Evolutionary conservation across 2,113 vertebrate species (phyloP), one percentile per base, ranked within the genome.

Genomic region (Centropus bengalensis): DNA sequence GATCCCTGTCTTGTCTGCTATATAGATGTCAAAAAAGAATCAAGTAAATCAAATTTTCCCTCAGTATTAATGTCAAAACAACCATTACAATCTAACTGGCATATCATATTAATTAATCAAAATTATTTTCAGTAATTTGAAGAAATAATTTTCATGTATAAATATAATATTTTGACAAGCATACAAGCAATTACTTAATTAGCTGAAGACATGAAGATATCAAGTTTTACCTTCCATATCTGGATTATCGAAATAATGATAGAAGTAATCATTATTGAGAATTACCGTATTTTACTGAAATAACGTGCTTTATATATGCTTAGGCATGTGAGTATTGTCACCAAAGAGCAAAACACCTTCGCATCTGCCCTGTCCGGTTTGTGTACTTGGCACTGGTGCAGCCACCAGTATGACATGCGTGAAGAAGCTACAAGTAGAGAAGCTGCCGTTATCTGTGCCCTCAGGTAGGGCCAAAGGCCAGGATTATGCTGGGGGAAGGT

Each of bases 151-250:
- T 81, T 70, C 63, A 47, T 67, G 51, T 86, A 88, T 88, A 91
- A 94, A 89, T 80, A 85, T 8, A 86, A 69, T 77, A 95, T 74
- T 94, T 95, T 91, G 82, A 94, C 78, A 95, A 85, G 55, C 63
- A 80, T 16, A 49, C 63, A 89, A 80, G 63, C 85, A 76, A 60
- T 86, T 92, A 70, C 63, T 94, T 93, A 80, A 95, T 91, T 93
- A 82, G 66, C 54, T 91, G 8, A 73, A 95, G 54, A 63, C 47
- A 77, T n/a, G 63, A 89, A 49, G 56, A 69, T 62, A 55, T 30
- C 14, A 83, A 82, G 23, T 67, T 75, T 33, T 82, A 45, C 28
- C 28, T 82, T 66, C 70, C 54, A 30, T 49, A 51, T 40, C 33
- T 93, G 38, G 79, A 80, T 38, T 55, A 8, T 38, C n/a, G n/a